Evolutionary conservation across 2,113 vertebrate species (phyloP).

Genomic region (Vidua chalybeata): DNA sequence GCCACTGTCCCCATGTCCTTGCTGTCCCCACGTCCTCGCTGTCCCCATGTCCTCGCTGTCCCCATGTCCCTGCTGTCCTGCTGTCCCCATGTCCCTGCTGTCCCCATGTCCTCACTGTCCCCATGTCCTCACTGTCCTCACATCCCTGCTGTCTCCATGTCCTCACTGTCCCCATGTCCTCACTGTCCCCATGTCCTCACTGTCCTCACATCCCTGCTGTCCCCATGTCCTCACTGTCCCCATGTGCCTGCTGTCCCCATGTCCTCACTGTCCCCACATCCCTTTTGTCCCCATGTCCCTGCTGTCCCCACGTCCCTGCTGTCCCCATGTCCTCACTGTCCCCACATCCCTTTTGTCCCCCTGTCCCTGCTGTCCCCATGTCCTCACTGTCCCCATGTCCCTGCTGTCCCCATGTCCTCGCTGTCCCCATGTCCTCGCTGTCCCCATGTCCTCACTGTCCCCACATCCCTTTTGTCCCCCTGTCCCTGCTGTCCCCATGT

Average conservation of each 20-base stretch:
- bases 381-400: too few relatives aligned
- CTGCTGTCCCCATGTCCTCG: too few relatives aligned
- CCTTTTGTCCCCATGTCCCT: rapidly evolving
- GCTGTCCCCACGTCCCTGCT: too few relatives aligned
- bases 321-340: neutral
- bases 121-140: neutral
- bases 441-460: too few relatives aligned
- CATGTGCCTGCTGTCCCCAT: too few relatives aligned
- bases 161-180: neutral
- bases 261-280: neutral
- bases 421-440: too few relatives aligned
- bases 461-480: too few relatives aligned
- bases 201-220: rapidly evolving
- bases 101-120: neutral
- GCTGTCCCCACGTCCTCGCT: neutral
- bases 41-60: neutral
- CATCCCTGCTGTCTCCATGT: too few relatives aligned
- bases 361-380: too few relatives aligned
- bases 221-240: neutral
- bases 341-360: too few relatives aligned
- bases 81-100: rapidly evolving
- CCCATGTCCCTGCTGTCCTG: neutral
- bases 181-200: too few relatives aligned
- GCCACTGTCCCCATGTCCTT: neutral
- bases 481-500: too few relatives aligned